Evolutionary conservation across 2,888 invertebrate genomes (phyloP).

Genomic region (Bombylius discolor): DNA sequence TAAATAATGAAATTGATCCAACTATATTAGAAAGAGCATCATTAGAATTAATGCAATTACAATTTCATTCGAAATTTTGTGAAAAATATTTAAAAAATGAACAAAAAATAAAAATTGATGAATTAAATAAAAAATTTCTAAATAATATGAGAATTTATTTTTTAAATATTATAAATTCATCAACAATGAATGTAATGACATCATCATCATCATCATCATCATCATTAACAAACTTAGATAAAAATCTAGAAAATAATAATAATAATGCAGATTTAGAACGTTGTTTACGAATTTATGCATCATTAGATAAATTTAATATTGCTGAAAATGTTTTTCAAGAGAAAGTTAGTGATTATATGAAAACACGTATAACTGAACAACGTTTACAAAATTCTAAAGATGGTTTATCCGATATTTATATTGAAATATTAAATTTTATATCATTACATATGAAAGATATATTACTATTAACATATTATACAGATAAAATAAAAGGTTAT

Average conservation of each 20-base stretch:
- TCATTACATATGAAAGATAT: conserved; percentile 51
- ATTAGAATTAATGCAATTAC: conserved; percentile 30
- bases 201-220: no score
- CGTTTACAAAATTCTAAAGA: conserved; percentile 46
- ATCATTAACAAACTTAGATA: not conserved
- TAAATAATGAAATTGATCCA: conserved; percentile 8
- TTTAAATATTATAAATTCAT: conserved; percentile 20
- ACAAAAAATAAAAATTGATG: conserved; percentile 17
- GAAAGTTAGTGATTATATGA: conserved; percentile 53
- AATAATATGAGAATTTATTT: conserved; percentile 27
- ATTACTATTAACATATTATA: conserved; percentile 39
- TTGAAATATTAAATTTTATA: conserved; percentile 56
- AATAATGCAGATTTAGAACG: conserved; percentile 40
- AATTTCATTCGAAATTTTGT: conserved; percentile 31
- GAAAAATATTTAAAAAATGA: conserved; percentile 19
- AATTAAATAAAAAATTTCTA: conserved; percentile 24
- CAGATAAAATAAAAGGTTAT: conserved; percentile 45
- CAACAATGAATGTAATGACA: not conserved
- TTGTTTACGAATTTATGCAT: conserved; percentile 31
- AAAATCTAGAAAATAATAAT: not conserved
- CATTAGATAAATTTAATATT: conserved; percentile 34
- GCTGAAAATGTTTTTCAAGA: conserved; percentile 60
- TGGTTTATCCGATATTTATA: conserved; percentile 58
- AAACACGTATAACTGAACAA: conserved; percentile 57
- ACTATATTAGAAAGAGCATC: conserved; percentile 29